Base-by-base conservation (phyloP, 1,140 invertebrate genomes). In the Trichoplusia ni region DNA sequence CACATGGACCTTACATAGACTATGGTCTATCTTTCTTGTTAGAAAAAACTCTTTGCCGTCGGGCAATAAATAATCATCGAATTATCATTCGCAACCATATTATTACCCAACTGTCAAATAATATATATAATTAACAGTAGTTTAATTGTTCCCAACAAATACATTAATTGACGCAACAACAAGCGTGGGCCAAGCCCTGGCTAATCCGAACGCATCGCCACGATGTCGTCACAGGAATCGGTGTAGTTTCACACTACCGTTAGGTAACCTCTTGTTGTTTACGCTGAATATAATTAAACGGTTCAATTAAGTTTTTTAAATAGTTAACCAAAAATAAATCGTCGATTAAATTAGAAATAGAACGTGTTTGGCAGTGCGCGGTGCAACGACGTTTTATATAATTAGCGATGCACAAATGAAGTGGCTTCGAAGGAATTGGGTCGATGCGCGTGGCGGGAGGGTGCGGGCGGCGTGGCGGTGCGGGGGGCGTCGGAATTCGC, bases 361-460 rank as follows among this genome's bases (percentile, higher is more conserved):
- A 80, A 78, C 73, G 51, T 65, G 71, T 82, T 77, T 77, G 77
- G 75, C 77, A 74, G 73, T 70, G 71, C n/a, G n/a, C 75, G 69
- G 58, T 86, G 82, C 77, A 81, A 70, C 77, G 71, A 71, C 64
- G 73, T 74, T 78, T 82, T 86, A 86, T 86, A 89, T 89, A 89
- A 88, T 89, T 86, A 89, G 84, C 79, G 84, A 86, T 84, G 83
- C 84, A 88, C 76, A 88, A 84, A 84, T 72, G 74, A 82, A 86
- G 84, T 86, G 84, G 76, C 84, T 86, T 84, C 79, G 67, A 77
- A 86, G 81, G 86, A 89, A 89, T 88, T 89, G 74, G 86, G 86
- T 89, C 86, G 85, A 70, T 74, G 76, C 71, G 75, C 69, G 77
- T 60, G 58, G 63, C 71, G 79, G 74, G 54, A 53, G 18, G 56